These are phyloP conservation scores for Oscheius onirici DNA, from an alignment of 2,888 invertebrate species.

Conservation along the genomic window DNA sequence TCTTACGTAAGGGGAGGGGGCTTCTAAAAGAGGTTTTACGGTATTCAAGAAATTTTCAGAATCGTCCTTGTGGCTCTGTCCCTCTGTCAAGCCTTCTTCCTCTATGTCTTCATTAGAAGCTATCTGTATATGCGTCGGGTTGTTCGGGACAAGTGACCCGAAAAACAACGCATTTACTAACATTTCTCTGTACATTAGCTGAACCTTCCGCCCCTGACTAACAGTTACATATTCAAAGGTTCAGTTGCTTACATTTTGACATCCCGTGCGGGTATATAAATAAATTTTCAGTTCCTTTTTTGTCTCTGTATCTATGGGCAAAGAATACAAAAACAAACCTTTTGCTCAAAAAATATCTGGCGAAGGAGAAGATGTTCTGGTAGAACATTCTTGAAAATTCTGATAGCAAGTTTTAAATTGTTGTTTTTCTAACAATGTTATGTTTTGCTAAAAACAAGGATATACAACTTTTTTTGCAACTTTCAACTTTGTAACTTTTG, in stretches of 20 bases:
- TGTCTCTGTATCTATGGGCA: not conserved
- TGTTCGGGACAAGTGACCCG: not conserved
- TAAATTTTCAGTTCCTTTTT: not conserved
- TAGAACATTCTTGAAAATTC: no score
- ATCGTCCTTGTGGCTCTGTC: not conserved
- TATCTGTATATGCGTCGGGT: slow-evolving; percentile 24
- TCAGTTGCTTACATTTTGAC: not conserved
- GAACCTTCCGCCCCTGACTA: not conserved
- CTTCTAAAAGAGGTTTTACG: no score
- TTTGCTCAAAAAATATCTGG: no score
- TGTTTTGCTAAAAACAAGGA: no score
- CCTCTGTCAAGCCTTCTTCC: slow-evolving; percentile 20
- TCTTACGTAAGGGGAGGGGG: no score
- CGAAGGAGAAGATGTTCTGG: no score
- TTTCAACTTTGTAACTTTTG: not conserved
- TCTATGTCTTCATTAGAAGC: slow-evolving; percentile 24
- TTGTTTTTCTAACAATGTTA: no score
- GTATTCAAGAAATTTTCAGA: slow-evolving; percentile 16
- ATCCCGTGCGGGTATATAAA: slow-evolving; percentile 11
- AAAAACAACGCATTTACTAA: no score
- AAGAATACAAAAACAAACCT: no score
- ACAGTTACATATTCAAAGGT: not conserved
- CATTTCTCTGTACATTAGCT: not conserved
- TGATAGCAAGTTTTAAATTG: no score
- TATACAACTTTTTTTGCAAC: not conserved